A percentile compares a stretch with the other conserved stretches of the same genome.
These are phyloP conservation scores for Tanytarsus gracilentus DNA, from an alignment of 2,888 invertebrate species.

Conservation along the genomic window DNA sequence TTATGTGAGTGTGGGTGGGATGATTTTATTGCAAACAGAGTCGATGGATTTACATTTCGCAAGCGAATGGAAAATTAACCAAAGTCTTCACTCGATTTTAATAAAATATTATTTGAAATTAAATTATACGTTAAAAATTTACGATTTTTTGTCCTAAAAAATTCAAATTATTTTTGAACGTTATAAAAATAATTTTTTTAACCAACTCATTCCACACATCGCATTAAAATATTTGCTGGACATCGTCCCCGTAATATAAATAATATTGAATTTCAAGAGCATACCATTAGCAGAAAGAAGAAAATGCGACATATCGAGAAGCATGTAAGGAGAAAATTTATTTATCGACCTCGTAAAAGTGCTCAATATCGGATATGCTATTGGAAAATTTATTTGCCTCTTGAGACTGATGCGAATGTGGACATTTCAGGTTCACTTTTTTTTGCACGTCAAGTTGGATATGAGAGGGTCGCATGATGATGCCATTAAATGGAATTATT, in stretches of 20 bases:
- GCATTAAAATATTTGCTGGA: slow-evolving; percentile 14
- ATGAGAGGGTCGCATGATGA: background rate
- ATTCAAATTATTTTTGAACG: background rate
- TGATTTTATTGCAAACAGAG: slow-evolving; percentile 22
- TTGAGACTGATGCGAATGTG: slow-evolving; percentile 26
- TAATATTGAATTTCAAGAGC: slow-evolving; percentile 25
- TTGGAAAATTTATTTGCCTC: slow-evolving; percentile 28
- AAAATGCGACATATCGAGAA: background rate
- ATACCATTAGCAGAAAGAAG: background rate
- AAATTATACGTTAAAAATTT: too few species aligned
- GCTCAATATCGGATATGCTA: background rate
- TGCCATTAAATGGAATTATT: slow-evolving; percentile 20
- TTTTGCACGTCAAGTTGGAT: too few species aligned
- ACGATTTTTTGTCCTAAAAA: background rate
- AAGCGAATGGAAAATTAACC: background rate
- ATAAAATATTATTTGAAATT: too few species aligned
- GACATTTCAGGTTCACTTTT: slow-evolving; percentile 25
- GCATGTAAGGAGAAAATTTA: slow-evolving; percentile 12
- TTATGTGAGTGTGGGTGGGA: slow-evolving; percentile 18
- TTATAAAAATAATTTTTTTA: background rate
- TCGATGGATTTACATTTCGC: slow-evolving; percentile 25
- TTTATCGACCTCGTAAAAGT: slow-evolving; percentile 26
- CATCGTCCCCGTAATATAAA: slow-evolving; percentile 9
- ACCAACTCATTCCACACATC: slow-evolving; percentile 19
- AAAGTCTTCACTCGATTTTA: background rate